These are phyloP conservation scores for Cylloceria caligata DNA, from an alignment of 2,888 invertebrate species.

Conservation along the genomic window DNA sequence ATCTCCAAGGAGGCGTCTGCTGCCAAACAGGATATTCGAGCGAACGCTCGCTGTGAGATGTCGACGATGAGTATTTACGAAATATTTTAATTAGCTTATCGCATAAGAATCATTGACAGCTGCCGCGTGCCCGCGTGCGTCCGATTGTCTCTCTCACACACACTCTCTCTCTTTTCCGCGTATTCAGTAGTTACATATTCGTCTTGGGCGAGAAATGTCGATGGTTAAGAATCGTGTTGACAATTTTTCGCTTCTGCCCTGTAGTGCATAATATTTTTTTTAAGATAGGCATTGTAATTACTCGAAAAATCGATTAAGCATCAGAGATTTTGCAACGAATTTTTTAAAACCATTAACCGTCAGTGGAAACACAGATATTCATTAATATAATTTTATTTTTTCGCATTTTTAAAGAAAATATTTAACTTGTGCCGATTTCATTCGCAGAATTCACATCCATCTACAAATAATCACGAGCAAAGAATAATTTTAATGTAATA, in stretches of 20 bases:
- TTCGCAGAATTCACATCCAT: no score
- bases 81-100: slow-evolving; percentile 85
- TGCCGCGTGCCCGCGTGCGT: slow-evolving; percentile 81
- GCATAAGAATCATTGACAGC: slow-evolving; percentile 81
- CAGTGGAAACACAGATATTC: no score
- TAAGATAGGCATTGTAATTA: no score
- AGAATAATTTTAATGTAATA: no score
- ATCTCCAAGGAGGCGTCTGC: slow-evolving; percentile 78
- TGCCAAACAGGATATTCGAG: slow-evolving; percentile 65
- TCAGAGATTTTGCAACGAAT: no score
- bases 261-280: not conserved
- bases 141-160: slow-evolving; percentile 80
- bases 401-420: no score
- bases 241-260: not conserved
- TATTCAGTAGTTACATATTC: slow-evolving; percentile 6
- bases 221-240: not conserved
- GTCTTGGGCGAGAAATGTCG: slow-evolving; percentile 25
- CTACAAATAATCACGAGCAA: no score
- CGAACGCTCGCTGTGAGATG: slow-evolving; percentile 49
- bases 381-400: no score
- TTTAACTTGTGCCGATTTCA: no score
- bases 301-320: not conserved
- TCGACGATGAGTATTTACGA: slow-evolving; percentile 75
- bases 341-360: no score
- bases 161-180: slow-evolving; percentile 28